Evolutionary conservation across 2,888 invertebrate species (phyloP).

Genomic region (Copidosoma aretas): DNA sequence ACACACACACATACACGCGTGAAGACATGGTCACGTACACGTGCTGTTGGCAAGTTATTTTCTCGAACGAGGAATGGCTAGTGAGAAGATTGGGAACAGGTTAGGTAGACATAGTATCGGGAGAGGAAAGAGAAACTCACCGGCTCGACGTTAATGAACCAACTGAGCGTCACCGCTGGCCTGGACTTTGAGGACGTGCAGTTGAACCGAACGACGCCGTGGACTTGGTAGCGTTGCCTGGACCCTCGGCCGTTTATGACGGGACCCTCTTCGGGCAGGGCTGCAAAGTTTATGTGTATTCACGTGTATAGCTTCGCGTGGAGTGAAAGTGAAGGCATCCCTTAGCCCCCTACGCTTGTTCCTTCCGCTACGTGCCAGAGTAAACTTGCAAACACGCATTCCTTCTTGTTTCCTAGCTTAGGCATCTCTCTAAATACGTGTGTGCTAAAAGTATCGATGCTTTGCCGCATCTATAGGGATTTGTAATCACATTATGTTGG

Average conservation of each 20-base stretch:
- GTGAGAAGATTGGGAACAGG: too few relatives aligned
- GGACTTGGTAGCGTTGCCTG: slow-evolving; percentile 80
- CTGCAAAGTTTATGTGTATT: slow-evolving; percentile 61
- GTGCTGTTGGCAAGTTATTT: background rate
- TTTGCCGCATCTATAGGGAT: too few relatives aligned
- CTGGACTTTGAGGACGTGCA: slow-evolving; percentile 84
- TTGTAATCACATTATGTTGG: too few relatives aligned
- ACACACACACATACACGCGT: background rate
- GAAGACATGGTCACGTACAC: background rate
- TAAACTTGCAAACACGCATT: background rate
- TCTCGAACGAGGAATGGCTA: too few relatives aligned
- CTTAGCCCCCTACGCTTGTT: background rate
- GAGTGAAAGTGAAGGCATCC: slow-evolving; percentile 4
- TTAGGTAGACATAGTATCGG: slow-evolving; percentile 45
- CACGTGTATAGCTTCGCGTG: slow-evolving; percentile 4
- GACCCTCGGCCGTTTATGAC: slow-evolving; percentile 74
- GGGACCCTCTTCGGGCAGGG: slow-evolving; percentile 82
- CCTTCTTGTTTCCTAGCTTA: too few relatives aligned
- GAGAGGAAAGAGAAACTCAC: slow-evolving; percentile 50
- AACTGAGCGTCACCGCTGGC: slow-evolving; percentile 81
- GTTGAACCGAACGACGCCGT: slow-evolving; percentile 82
- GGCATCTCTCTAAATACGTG: too few relatives aligned
- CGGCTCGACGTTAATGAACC: slow-evolving; percentile 88
- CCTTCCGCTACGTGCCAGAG: background rate
- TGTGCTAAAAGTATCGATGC: too few relatives aligned